Conservation (phyloP, 2,888 invertebrate species). For the Dasypogon diadema region DNA sequence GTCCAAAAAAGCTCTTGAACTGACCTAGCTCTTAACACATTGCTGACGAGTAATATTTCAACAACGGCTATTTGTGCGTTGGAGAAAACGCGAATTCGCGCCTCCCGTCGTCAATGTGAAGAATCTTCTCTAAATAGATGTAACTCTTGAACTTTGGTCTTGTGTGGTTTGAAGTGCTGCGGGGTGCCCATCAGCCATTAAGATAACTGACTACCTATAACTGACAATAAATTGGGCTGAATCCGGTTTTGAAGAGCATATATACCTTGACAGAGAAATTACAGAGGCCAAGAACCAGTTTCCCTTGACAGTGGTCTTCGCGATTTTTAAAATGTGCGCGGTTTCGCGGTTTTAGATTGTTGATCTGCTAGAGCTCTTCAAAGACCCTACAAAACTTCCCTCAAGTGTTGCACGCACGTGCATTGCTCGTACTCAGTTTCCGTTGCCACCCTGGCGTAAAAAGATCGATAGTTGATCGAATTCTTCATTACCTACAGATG, state of each 20-base stretch:
- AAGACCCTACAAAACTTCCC: background rate
- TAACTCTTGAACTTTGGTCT: too few species aligned
- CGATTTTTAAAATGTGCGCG: constrained; percentile 19
- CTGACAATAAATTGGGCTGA: background rate
- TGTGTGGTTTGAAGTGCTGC: too few species aligned
- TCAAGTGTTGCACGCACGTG: background rate
- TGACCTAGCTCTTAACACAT: background rate
- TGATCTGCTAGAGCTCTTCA: background rate
- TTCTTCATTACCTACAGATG: background rate
- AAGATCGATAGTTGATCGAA: background rate
- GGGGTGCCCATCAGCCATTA: too few species aligned
- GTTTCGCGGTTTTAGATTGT: constrained; percentile 20
- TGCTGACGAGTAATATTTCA: too few species aligned
- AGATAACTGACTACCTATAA: too few species aligned
- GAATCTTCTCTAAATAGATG: too few species aligned
- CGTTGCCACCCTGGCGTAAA: background rate
- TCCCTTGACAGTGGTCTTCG: constrained; percentile 38
- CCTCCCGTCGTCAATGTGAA: too few species aligned
- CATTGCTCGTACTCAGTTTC: background rate
- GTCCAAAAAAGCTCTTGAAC: background rate
- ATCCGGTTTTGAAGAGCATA: background rate
- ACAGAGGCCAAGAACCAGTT: constrained; percentile 12
- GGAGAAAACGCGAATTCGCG: too few species aligned
- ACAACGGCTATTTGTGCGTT: too few species aligned
- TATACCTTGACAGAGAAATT: background rate